A percentile compares a stretch with the other conserved stretches of the same genome.
Evolutionary conservation across 2,113 vertebrate genomes (phyloP).

Genomic region (Crotophaga sulcirostris): DNA sequence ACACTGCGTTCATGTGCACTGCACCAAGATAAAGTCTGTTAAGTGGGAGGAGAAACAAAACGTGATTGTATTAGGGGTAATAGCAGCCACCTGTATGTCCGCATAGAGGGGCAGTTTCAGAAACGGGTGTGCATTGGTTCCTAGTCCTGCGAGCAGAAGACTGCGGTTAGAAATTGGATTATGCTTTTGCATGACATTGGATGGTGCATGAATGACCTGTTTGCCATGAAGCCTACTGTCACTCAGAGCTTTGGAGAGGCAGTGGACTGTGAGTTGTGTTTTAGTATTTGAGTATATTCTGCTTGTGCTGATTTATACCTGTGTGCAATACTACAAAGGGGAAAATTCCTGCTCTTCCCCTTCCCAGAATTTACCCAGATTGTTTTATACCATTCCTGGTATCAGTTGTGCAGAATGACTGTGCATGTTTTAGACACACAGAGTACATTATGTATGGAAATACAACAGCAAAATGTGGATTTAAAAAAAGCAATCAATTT

Average conservation of each 20-base stretch:
- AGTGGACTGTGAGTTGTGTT: slow-evolving; percentile 7
- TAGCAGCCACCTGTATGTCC: slow-evolving; percentile 42
- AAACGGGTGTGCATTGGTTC: slow-evolving; percentile 43
- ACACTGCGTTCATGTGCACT: slow-evolving; percentile 10
- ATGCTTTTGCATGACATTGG: not conserved
- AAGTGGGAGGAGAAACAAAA: slow-evolving; percentile 58
- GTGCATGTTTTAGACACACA: slow-evolving; percentile 47
- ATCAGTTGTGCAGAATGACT: slow-evolving; percentile 45
- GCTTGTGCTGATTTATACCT: not conserved
- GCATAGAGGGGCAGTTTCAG: slow-evolving; percentile 34
- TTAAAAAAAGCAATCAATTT: slow-evolving; percentile 52
- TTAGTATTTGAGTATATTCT: slow-evolving; percentile 52
- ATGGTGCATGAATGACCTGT: slow-evolving; percentile 52
- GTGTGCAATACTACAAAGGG: not conserved
- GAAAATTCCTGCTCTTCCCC: slow-evolving; percentile 1
- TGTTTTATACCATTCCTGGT: not conserved
- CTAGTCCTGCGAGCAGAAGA: slow-evolving; percentile 71
- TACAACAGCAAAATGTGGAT: slow-evolving; percentile 53
- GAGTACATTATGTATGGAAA: slow-evolving; percentile 52
- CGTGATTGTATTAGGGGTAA: slow-evolving; percentile 16
- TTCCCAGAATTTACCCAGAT: slow-evolving; percentile 6
- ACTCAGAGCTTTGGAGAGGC: slow-evolving; percentile 30
- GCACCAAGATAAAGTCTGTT: slow-evolving; percentile 52
- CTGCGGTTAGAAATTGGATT: slow-evolving; percentile 50
- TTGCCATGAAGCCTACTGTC: slow-evolving; percentile 28